Base-by-base conservation (phyloP, 2,113 vertebrate species). In the Rutilus rutilus region DNA sequence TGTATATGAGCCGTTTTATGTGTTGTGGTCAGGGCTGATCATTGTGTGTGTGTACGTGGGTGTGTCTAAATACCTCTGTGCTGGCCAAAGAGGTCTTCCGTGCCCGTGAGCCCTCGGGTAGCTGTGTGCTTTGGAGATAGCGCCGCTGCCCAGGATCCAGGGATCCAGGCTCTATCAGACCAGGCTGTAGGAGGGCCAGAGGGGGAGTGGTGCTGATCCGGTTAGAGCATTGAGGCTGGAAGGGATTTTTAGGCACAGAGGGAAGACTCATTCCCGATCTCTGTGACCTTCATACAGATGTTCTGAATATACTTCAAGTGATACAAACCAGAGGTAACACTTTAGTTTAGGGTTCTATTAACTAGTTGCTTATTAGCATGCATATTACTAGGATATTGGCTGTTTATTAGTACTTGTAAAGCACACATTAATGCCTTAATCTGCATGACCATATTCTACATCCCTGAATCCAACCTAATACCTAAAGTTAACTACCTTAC, bases 71-170 rank as follows among this genome's bases (percentile, higher is more conserved):
- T 82, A 33, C 54, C 33, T 54, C 77, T 76, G 71, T 64, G 78
- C 60, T 39, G 30, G 52, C 59, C 69, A 59, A 39, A 60, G 67
- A 80, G 79, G 74, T 79, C 45, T 83, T 69, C 42, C 10, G 25
- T 71, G 45, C 67, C 47, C 15, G 42, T 74, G 81, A 54, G 82
- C 39, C 81, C 60, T 80, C 7, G 76, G 82, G 78, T 65, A 30
- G 69, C 83, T 39, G 67, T 82, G 62, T 87, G 88, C 73, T 67
- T 74, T 81, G 27, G 12, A 85, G 88, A 89, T 89, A 87, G 73
- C 59, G 52, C 69, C 19, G 65, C 82, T 52, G 47, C 69, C 45
- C 78, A 19, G 27, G 60, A 80, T 21, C 77, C 50, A 54, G 77
- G 69, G 77, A 75, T 60, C 23, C 42, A 25, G 75, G 50, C 54